Base-by-base conservation (phyloP, 2,113 vertebrate genomes). In the Okapia johnstoni region DNA sequence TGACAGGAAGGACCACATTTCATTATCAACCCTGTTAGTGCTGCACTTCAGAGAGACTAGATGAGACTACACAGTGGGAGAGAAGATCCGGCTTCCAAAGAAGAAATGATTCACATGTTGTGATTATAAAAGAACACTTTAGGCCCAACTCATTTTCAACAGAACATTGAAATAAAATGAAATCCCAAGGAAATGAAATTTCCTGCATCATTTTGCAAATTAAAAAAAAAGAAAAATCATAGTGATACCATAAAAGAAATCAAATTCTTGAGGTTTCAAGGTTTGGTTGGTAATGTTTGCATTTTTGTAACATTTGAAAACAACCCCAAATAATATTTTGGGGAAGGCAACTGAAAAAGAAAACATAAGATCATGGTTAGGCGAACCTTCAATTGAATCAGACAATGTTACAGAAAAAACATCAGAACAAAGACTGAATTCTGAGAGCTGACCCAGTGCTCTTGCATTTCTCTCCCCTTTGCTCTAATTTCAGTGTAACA, bases 151-250 rank as follows among this genome's bases (percentile, higher is more conserved):
- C 98, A 58, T 92, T 98, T 98, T 97, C 96, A 88, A 79, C 55
- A 98, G 97, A 98, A 98, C 97, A 90, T 80, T 94, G 93, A 97
- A 98, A 98, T 96, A 85, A 98, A 97, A 96, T 52, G 93, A 94
- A 96, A 94, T 96, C 94, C 90, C 50, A 91, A 79, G 63, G 93
- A 98, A 96, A 97, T 98, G 87, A 98, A 97, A 93, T 98, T 98
- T 98, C 96, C 70, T 46, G 14, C 33, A n/a, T 98, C 97, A 97
- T 93, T 97, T 97, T 94, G 57, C 96, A 97, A 97, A 97, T 97
- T 94, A n/a, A 93, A 50, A 96, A 84, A 90, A 23, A 21, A 52
- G 79, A 70, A 93, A 58, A 94, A 84, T 46, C 90, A 92, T 89
- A 92, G 93, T 8, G 66, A 96, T 94, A 97, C 86, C 85, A 90